Base-by-base conservation (phyloP, 1,140 invertebrate species). In the Eriosoma lanigerum region DNA sequence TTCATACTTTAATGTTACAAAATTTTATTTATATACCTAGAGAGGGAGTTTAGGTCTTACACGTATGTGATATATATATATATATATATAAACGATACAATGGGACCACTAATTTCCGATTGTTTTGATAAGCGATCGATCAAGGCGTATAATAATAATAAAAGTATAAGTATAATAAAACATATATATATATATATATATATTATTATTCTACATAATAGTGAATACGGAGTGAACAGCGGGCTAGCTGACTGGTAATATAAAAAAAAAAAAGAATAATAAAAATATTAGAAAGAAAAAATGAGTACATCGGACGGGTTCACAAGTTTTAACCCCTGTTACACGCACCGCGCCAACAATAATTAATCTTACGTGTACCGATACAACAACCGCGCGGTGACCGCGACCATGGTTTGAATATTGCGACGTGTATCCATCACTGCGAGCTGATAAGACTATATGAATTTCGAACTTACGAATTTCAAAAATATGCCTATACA, bases 101-200 rank as follows among this genome's bases (percentile, higher is more conserved):
- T 78, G 56, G 75, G 38, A 26, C 56, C 56, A 48, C 75, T 62
- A 62, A 78, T 78, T 78, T 78, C 56, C 21, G 75, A 78, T 62
- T 78, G 75, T 78, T 78, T 60, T 78, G 75, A 78, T 78, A 78
- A 78, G 75, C 75, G 75, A 62, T 78, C 56, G 75, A 78, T 60
- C 56, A 12, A 62, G 1, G 17, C 72, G 72, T 17, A 4, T 32
- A n/a, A 52, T 21, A 72, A 72, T 21, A 50, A 72, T 52, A 52
- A 13, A 72, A 19, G 48, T n/a, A 38, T 10, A 13, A 26, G 52
- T 56, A 24, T 5, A 56, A 56, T 13, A 13, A 21, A 21, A 38
- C 17, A 70, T 24, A 70, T 48, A n/a, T n/a, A n/a, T n/a, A n/a
- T n/a, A n/a, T n/a, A n/a, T n/a, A n/a, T n/a, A n/a, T n/a, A n/a